Conservation (phyloP, 2,888 invertebrate genomes). For the Mylabris sibirica region DNA sequence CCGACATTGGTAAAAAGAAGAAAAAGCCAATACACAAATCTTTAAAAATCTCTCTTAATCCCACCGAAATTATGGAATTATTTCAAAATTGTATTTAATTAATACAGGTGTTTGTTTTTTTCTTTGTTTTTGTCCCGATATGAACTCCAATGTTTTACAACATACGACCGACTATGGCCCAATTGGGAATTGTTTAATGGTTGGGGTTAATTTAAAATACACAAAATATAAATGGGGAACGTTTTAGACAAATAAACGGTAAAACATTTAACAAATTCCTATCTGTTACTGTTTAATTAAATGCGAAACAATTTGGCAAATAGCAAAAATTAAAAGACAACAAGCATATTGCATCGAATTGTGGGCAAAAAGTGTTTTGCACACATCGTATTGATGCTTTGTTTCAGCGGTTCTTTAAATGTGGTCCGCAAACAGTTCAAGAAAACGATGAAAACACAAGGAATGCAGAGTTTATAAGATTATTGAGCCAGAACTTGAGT, state of each 20-base stretch:
- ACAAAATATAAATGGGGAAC: not conserved
- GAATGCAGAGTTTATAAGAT: too few relatives aligned
- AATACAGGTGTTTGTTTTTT: not conserved
- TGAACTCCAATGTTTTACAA: not conserved
- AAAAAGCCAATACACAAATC: too few relatives aligned
- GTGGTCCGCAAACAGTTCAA: too few relatives aligned
- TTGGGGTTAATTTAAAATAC: conserved; percentile 9
- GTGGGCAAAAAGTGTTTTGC: too few relatives aligned
- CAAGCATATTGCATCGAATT: not conserved
- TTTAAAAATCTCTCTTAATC: not conserved
- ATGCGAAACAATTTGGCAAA: not conserved
- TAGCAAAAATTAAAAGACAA: not conserved
- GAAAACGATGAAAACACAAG: too few relatives aligned
- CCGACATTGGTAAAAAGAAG: not conserved
- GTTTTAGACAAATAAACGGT: conserved; percentile 1
- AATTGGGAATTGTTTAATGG: conserved; percentile 5
- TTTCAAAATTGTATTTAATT: not conserved
- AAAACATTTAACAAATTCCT: not conserved
- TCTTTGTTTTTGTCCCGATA: not conserved
- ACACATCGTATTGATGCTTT: too few relatives aligned
- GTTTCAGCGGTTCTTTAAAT: too few relatives aligned
- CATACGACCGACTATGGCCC: not conserved
- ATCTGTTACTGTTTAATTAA: conserved; percentile 1
- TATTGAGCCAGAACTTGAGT: too few relatives aligned
- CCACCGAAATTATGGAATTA: not conserved